Conservation (phyloP, 2,888 invertebrate genomes). For the Caenorhabditis becei region DNA sequence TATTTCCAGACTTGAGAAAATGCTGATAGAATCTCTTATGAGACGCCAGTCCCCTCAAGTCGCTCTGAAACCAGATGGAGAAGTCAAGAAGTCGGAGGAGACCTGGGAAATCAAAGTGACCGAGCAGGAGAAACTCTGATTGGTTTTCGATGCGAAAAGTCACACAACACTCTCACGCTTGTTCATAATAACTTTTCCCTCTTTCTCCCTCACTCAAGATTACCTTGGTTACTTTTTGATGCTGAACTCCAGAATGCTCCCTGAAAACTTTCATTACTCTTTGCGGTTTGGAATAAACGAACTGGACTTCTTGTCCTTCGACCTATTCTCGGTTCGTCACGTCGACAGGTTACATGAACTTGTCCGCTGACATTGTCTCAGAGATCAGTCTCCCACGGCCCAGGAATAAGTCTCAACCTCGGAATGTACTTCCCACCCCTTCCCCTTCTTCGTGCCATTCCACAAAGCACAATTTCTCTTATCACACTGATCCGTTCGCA, state of each 20-base stretch:
- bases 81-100: conserved; percentile 4
- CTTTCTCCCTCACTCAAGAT: not conserved
- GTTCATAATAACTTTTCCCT: conserved; percentile 11
- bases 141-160: conserved; percentile 6
- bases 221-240: not conserved
- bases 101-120: conserved; percentile 29
- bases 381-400: not conserved
- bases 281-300: too few species aligned
- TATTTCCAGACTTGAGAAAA: conserved; percentile 51
- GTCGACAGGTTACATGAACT: too few species aligned
- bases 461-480: not conserved
- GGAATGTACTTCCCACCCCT: not conserved
- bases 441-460: not conserved
- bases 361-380: too few species aligned
- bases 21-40: conserved; percentile 53
- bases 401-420: too few species aligned
- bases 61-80: conserved; percentile 12
- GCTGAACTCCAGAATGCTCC: not conserved
- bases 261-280: too few species aligned
- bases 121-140: conserved; percentile 14
- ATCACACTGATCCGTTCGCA: too few species aligned
- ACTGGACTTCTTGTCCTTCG: too few species aligned
- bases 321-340: too few species aligned
- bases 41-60: not conserved
- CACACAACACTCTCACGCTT: not conserved